Conservation (phyloP, 1,140 invertebrate species). For the Drosophila funebris region DNA sequence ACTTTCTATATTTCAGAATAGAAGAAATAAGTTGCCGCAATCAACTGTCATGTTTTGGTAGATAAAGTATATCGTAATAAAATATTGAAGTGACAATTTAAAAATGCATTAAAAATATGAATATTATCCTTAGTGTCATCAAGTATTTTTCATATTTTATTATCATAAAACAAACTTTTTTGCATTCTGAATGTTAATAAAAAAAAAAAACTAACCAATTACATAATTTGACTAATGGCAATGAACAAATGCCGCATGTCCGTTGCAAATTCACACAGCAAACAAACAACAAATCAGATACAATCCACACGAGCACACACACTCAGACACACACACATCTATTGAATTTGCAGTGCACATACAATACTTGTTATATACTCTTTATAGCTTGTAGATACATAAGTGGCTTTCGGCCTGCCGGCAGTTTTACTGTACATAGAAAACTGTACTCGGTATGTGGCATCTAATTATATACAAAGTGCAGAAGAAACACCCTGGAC, state of each 20-base stretch:
- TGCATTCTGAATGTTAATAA: not conserved
- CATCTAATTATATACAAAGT: conserved; percentile 75
- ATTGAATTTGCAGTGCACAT: not conserved
- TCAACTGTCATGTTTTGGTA: not conserved
- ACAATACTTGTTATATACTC: conserved; percentile 15
- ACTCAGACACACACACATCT: not conserved
- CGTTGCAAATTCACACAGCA: conserved; percentile 17
- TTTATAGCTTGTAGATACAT: conserved; percentile 1
- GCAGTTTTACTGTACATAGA: conserved; percentile 66
- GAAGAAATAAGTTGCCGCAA: too few relatives aligned
- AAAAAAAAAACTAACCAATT: conserved; percentile 35
- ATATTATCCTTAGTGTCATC: not conserved
- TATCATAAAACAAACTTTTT: conserved; percentile 1
- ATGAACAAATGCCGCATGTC: conserved; percentile 22
- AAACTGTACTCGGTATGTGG: conserved; percentile 66
- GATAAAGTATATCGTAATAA: not conserved
- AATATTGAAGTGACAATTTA: conserved; percentile 8
- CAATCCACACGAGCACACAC: conserved; percentile 1
- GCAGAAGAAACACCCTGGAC: conserved; percentile 43
- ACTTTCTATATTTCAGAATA: too few relatives aligned
- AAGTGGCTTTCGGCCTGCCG: conserved; percentile 26
- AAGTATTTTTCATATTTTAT: conserved; percentile 21
- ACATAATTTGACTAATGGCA: conserved; percentile 49
- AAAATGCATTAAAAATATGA: not conserved
- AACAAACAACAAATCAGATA: conserved; percentile 18